Evolutionary conservation across 2,888 invertebrate species (phyloP).

Genomic region (Mythimna impura): DNA sequence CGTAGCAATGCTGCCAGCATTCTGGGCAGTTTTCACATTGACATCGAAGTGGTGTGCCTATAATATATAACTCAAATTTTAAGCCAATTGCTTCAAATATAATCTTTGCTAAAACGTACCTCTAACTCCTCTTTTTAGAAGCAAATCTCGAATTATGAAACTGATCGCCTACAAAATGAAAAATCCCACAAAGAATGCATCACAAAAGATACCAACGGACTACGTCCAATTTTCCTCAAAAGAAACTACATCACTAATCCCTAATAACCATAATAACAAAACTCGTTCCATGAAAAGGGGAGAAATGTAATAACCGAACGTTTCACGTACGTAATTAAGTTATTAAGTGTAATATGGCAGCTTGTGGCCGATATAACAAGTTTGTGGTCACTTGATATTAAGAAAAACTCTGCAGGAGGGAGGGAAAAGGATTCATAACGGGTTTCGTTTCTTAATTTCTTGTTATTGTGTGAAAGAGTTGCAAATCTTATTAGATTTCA

Average conservation of each 20-base stretch:
- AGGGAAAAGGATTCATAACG: not conserved
- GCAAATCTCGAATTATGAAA: no score
- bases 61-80: no score
- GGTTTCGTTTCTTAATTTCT: slow-evolving; percentile 1
- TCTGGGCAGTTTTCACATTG: no score
- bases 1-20: no score
- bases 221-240: not conserved
- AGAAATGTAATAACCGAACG: slow-evolving; percentile 37
- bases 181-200: not conserved
- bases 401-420: slow-evolving; percentile 13
- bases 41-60: no score
- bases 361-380: slow-evolving; percentile 31
- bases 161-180: not conserved
- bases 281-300: slow-evolving; percentile 12
- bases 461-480: no score
- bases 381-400: slow-evolving; percentile 47
- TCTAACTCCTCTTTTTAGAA: no score
- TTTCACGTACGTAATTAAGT: slow-evolving; percentile 39
- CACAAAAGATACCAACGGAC: not conserved
- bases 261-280: slow-evolving; percentile 14
- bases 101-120: no score
- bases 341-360: slow-evolving; percentile 25
- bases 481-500: no score
- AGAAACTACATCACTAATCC: slow-evolving; percentile 6
- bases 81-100: no score